Conservation (phyloP, 2,113 vertebrate species). For the Bambusicola thoracicus region DNA sequence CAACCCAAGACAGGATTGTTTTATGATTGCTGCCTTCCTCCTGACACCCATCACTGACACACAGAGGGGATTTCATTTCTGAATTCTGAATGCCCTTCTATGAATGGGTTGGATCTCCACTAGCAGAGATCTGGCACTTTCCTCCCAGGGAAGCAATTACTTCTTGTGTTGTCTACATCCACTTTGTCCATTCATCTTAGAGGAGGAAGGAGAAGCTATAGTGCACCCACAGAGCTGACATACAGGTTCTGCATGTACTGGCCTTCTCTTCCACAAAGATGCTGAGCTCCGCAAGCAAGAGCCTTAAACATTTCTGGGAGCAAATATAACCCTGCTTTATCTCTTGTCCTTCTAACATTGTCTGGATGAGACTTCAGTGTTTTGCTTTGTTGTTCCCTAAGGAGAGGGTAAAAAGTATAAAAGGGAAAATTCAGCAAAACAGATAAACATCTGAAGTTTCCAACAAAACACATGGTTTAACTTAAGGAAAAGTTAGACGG, state of each 20-base stretch:
- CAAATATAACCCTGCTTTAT: slow-evolving; percentile 39
- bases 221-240: background rate
- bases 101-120: no score
- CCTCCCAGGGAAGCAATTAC: background rate
- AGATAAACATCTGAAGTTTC: slow-evolving; percentile 72
- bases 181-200: background rate
- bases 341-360: slow-evolving; percentile 35
- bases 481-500: slow-evolving; percentile 66
- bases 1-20: background rate
- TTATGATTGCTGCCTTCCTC: background rate
- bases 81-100: background rate
- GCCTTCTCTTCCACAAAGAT: background rate
- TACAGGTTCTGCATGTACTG: background rate
- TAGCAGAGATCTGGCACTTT: background rate
- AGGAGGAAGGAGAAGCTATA: background rate
- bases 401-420: slow-evolving; percentile 64
- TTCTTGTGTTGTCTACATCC: background rate
- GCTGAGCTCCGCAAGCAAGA: background rate
- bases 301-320: slow-evolving; percentile 3
- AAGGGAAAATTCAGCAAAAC: slow-evolving; percentile 8
- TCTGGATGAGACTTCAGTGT: slow-evolving; percentile 26
- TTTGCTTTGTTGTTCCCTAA: slow-evolving; percentile 42
- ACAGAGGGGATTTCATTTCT: background rate
- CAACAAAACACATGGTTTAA: slow-evolving; percentile 71
- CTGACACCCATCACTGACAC: background rate